Evolutionary conservation across 2,797 vertebrate genomes (phyloP).

Genomic region (Anomalospiza imberbis): DNA sequence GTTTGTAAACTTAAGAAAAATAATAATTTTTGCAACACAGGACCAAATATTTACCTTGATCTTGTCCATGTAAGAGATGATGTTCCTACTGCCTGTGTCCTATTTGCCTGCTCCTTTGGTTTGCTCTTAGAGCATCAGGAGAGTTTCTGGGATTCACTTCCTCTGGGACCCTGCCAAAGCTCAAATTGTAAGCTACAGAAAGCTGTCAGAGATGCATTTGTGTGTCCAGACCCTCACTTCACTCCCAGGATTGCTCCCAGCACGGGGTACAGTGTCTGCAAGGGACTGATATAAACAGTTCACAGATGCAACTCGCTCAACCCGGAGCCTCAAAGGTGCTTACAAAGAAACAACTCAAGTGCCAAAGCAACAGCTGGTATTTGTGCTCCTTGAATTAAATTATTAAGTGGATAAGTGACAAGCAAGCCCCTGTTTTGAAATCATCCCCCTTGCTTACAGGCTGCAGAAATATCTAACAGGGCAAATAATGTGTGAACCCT

Average conservation of each 20-base stretch:
- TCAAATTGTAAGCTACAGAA: not conserved
- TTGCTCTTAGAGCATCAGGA: not conserved
- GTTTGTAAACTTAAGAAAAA: not conserved
- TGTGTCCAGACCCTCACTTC: not conserved
- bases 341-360: not conserved
- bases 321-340: not conserved
- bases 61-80: not conserved
- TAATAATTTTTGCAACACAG: not conserved
- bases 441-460: not conserved
- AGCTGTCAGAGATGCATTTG: not conserved
- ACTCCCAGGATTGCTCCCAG: not conserved
- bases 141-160: not conserved
- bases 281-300: not conserved
- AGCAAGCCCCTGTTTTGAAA: not conserved
- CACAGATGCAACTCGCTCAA: not conserved
- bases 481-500: rapidly evolving
- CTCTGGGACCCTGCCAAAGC: not conserved
- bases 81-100: not conserved
- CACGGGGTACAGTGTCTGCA: not conserved
- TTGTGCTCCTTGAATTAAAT: not conserved
- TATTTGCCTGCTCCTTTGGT: not conserved
- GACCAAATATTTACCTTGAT: not conserved
- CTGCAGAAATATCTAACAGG: not conserved
- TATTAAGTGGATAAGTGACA: not conserved
- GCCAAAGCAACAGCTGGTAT: not conserved